These are phyloP conservation scores for Sanderia malayensis DNA, from an alignment of 30 jellyfish, hydroid and myxozoan genomes.

Conservation along the genomic window DNA sequence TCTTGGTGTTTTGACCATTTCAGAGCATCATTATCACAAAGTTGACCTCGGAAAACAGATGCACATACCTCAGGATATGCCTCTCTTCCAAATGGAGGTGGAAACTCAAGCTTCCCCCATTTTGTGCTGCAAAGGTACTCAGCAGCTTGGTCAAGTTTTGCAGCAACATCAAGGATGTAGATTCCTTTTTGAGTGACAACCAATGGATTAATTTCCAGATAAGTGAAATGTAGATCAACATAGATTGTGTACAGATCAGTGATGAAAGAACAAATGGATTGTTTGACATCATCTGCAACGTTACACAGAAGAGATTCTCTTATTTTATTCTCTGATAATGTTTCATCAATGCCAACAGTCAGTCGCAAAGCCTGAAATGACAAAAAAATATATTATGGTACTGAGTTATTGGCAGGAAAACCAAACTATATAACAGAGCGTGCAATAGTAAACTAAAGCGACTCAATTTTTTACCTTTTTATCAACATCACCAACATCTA, in stretches of 20 bases:
- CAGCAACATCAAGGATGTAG: slow-evolving; percentile 89
- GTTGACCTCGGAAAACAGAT: too few relatives aligned
- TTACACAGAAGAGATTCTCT: slow-evolving; percentile 40
- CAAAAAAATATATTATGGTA: not conserved
- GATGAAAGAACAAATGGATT: slow-evolving; percentile 48
- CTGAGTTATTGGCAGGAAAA: too few relatives aligned
- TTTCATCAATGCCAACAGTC: slow-evolving; percentile 46
- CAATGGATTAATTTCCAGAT: slow-evolving; percentile 86
- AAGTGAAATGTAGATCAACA: slow-evolving; percentile 71
- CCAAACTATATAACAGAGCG: too few relatives aligned
- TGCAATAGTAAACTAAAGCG: too few relatives aligned
- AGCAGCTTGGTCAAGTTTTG: slow-evolving; percentile 89
- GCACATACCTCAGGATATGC: slow-evolving; percentile 94
- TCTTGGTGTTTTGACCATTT: too few relatives aligned
- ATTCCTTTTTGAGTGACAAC: slow-evolving; percentile 69
- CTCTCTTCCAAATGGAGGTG: slow-evolving; percentile 94
- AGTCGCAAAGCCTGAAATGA: slow-evolving; percentile 61
- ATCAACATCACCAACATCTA: slow-evolving; percentile 96
- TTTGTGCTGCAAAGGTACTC: slow-evolving; percentile 81
- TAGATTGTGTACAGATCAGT: slow-evolving; percentile 47
- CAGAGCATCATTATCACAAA: too few relatives aligned
- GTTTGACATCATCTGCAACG: slow-evolving; percentile 39
- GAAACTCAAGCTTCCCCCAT: slow-evolving; percentile 81
- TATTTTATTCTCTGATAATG: slow-evolving; percentile 32
- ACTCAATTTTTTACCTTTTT: slow-evolving; percentile 68